These are phyloP conservation scores for Hyla sarda DNA, from an alignment of 2,113 vertebrate genomes.

Conservation along the genomic window DNA sequence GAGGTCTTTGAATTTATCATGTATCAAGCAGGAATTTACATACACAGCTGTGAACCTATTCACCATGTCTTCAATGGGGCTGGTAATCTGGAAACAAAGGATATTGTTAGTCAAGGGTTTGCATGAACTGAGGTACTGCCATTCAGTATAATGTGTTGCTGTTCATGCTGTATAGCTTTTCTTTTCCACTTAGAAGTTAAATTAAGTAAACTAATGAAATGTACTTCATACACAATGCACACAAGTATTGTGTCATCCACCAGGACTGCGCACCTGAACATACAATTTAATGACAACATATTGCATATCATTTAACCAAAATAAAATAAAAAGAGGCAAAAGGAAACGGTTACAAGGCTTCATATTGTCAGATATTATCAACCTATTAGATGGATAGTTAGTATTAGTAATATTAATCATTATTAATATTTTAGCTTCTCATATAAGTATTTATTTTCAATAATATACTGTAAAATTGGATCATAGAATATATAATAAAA, in stretches of 20 bases:
- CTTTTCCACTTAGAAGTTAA: constrained; percentile 27
- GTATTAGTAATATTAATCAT: too few relatives aligned
- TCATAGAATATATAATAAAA: too few relatives aligned
- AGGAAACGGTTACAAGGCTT: too few relatives aligned
- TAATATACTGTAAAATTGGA: too few relatives aligned
- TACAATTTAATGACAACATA: background rate
- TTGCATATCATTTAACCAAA: background rate
- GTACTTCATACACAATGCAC: background rate
- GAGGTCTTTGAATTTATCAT: background rate
- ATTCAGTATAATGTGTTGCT: background rate
- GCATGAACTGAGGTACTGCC: background rate
- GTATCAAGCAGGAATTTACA: background rate
- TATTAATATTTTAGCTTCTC: too few relatives aligned
- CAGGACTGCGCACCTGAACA: background rate
- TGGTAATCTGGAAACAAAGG: constrained; percentile 1
- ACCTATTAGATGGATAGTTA: too few relatives aligned
- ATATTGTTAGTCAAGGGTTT: constrained; percentile 2
- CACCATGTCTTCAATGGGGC: background rate
- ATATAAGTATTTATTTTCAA: too few relatives aligned
- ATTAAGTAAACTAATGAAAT: constrained; percentile 48
- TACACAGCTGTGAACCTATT: constrained; percentile 16
- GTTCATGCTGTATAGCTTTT: constrained; percentile 5
- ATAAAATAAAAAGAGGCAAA: too few relatives aligned
- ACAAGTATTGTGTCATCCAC: background rate
- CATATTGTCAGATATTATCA: too few relatives aligned